These are phyloP conservation scores for Zapornia atra DNA, from an alignment of 2,113 vertebrate species.

Conservation along the genomic window DNA sequence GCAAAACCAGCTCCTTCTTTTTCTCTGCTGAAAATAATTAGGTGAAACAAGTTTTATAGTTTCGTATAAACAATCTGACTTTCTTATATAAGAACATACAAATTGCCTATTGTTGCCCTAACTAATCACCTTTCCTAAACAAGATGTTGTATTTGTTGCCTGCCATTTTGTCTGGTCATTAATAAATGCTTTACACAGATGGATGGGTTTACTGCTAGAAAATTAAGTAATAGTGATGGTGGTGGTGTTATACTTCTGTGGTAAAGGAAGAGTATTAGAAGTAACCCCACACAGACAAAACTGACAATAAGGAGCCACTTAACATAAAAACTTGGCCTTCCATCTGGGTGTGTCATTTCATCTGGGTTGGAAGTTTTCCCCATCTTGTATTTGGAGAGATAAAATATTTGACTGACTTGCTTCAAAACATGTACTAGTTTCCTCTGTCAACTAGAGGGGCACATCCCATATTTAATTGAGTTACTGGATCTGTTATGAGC, in stretches of 20 bases:
- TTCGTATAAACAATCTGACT: background rate
- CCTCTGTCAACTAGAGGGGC: slow-evolving; percentile 4
- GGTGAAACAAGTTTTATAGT: background rate
- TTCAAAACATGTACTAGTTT: background rate
- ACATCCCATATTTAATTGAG: background rate
- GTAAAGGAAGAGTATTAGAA: background rate
- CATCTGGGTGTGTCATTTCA: background rate
- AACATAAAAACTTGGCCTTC: background rate
- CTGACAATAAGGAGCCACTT: background rate
- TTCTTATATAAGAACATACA: background rate
- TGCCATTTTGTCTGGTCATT: background rate
- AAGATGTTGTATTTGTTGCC: background rate
- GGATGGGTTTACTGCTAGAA: background rate
- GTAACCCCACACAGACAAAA: background rate
- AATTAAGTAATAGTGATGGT: background rate
- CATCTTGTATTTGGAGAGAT: slow-evolving; percentile 5
- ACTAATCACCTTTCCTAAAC: background rate
- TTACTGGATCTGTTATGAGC: background rate
- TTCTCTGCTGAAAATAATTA: background rate
- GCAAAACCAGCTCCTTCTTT: background rate
- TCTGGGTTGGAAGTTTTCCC: slow-evolving; percentile 16
- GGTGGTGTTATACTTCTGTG: background rate
- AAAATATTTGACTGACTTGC: slow-evolving; percentile 23
- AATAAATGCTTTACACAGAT: background rate
- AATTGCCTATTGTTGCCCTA: background rate